Base-by-base conservation (phyloP, 2,113 vertebrate species). In the Desmodus rotundus region DNA sequence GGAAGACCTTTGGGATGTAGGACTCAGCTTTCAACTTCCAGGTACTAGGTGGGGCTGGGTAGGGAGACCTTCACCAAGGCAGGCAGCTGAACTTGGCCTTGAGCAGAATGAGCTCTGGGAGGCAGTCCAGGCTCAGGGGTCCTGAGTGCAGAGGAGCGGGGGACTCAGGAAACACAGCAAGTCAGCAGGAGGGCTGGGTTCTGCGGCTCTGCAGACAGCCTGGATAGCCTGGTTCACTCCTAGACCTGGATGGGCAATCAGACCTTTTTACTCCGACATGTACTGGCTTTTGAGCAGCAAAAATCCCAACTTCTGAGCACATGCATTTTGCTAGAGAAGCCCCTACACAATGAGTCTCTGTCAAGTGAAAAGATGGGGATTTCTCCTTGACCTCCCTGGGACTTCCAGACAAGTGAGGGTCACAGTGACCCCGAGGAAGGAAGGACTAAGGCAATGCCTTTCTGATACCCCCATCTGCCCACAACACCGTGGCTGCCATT, bases 401-500 rank as follows among this genome's bases (percentile, higher is more conserved):
- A n/a, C 4, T 10, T 45, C 17, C 13, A 3, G 67, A 26, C 9
- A 17, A 38, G 0, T 3, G 5, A 19, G 58, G 33, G n/a, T 10
- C 26, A 43, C 26, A 24, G 1, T 1, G 67, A 61, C 5, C 36
- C 65, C 41, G 38, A 2, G 61, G 50, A 86, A 76, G 63, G 58
- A 52, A 9, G 47, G 7, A 41, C 17, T 3, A 4, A 38, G 33
- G 15, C 61, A 1, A 3, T 26, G 43, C 0, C 9, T 19, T 17
- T 43, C 74, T 0, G 7, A 58, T 4, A 1, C 13, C 47, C 38
- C 26, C 1, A 8, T 24, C 0, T 6, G 68, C 33, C 26, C 3
- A 2, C 20, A 4, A 22, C 0, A 28, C 33, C 19, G 0, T 0
- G 11, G 24, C 15, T 7, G 5, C 11, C 65, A 2, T 11, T 20